Percentiles rank a stretch among this genome's conserved stretches.
Conservation (phyloP, 2,113 vertebrate genomes). For the Mesitornis unicolor region DNA sequence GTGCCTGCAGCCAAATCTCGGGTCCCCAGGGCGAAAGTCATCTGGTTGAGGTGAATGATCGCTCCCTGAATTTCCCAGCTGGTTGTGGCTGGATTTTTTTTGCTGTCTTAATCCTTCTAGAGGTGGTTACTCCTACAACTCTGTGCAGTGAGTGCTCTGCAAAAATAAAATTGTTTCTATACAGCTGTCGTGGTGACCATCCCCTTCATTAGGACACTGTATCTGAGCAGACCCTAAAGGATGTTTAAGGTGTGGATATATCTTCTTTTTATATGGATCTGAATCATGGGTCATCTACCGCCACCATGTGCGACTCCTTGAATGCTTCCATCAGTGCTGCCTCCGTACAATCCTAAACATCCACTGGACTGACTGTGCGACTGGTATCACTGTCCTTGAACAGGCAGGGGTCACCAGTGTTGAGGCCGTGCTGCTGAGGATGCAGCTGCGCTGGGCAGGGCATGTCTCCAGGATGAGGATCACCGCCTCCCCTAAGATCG, state of each 20-base stretch:
- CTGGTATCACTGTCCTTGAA: too few relatives aligned
- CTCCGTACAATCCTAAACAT: too few relatives aligned
- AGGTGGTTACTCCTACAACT: neutral
- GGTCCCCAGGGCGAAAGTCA: neutral
- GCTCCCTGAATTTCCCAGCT: neutral
- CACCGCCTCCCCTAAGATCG: too few relatives aligned
- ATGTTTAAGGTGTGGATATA: neutral
- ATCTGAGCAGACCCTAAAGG: neutral
- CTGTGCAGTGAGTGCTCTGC: neutral
- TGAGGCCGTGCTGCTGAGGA: too few relatives aligned
- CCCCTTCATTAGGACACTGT: neutral
- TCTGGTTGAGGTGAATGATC: neutral
- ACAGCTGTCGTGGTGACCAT: fast-evolving
- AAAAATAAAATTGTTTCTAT: neutral
- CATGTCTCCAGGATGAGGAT: too few relatives aligned
- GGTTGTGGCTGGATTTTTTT: neutral
- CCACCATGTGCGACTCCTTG: too few relatives aligned
- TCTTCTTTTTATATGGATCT: too few relatives aligned
- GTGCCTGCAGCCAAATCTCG: neutral
- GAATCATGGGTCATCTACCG: too few relatives aligned
- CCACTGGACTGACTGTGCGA: too few relatives aligned
- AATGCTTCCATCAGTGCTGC: too few relatives aligned
- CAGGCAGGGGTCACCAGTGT: too few relatives aligned
- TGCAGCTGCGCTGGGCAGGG: too few relatives aligned
- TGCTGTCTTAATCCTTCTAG: neutral